These are phyloP conservation scores for Cantharis rufa DNA, from an alignment of 2,888 invertebrate species.

Conservation along the genomic window DNA sequence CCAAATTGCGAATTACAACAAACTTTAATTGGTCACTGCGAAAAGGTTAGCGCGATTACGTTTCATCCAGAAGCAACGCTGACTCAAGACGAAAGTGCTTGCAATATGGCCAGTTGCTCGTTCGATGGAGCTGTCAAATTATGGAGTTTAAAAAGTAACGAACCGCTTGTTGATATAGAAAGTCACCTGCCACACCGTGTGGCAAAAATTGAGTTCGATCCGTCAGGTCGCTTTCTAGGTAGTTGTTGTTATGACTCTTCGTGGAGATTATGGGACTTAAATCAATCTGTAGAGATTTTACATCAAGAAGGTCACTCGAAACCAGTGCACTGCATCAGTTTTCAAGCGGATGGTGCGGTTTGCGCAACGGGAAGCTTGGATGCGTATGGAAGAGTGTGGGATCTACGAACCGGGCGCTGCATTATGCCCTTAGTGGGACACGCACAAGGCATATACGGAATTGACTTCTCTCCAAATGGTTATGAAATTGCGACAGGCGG, in stretches of 20 bases:
- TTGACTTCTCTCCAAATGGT: conserved; percentile 90
- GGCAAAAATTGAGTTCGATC: conserved; percentile 89
- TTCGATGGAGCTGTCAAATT: conserved; percentile 90
- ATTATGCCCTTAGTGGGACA: conserved; percentile 99
- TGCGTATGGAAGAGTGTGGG: conserved; percentile 98
- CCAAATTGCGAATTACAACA: conserved; percentile 81
- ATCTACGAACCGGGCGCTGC: conserved; percentile 93
- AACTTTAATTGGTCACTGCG: conserved; percentile 82
- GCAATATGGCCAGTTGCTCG: conserved; percentile 90
- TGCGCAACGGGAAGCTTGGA: conserved; percentile 93
- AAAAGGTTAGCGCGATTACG: conserved; percentile 87
- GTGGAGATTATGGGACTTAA: conserved; percentile 97
- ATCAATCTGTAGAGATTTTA: conserved; percentile 88
- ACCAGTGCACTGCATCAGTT: conserved; percentile 89
- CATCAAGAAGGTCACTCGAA: conserved; percentile 99
- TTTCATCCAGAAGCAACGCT: conserved; percentile 86
- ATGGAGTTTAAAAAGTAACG: conserved; percentile 86
- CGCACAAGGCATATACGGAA: conserved; percentile 83
- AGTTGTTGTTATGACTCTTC: conserved; percentile 95
- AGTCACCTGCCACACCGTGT: conserved; percentile 92
- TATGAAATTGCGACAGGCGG: conserved; percentile 87
- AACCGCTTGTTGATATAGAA: conserved; percentile 86
- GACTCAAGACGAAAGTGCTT: conserved; percentile 63
- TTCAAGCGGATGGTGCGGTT: conserved; percentile 92
- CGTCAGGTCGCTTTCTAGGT: conserved; percentile 92